Evolutionary conservation across 2,113 vertebrate genomes (phyloP), one percentile per base, ranked within the genome.

Genomic region (Jacana jacana): DNA sequence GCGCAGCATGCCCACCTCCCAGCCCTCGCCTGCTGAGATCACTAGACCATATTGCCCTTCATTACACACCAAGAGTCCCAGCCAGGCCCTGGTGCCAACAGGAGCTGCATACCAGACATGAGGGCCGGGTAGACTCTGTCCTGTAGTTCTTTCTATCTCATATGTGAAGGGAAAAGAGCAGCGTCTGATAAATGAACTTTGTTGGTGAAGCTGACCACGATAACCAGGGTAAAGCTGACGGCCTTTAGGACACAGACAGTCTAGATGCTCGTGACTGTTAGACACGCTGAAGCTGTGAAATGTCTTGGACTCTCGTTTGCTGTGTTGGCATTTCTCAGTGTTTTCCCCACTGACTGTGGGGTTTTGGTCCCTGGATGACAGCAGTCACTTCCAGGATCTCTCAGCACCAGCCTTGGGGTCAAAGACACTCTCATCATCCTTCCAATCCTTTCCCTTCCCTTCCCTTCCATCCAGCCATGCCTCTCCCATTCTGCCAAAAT

Each of bases 11-110:
- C 93, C 93, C 86, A 79, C 57, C 61, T 93, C 92, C 90, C 93
- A 14, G 54, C 73, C 86, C 69, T 63, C 20, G 33, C 92, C 90
- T 95, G 96, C 96, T 93, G 96, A 5, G 91, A 94, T 66, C 92
- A 18, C 90, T 33, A 23, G 86, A 92, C 52, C 93, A 82, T 81
- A 81, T 23, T 95, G 92, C 83, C 77, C 88, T 68, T 39, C 77
- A 2, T 33, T 22, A 28, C 44, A 35, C 81, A 40, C 72, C 49
- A 4, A 70, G 81, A 85, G 93, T 71, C 85, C 55, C 77, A 9
- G n/a, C 77, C 35, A 75, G 51, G 89, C 93, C 37, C 0, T 1
- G 12, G 42, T 92, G 93, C 81, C 93, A 86, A 54, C 48, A 15
- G 86, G 42, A 88, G 80, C 69, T 81, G 60, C 92, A 58, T 81